phyloP scores from a whole-genome alignment of 2,113 vertebrate genomes.

The Zosterops hypoxanthus region DNA sequence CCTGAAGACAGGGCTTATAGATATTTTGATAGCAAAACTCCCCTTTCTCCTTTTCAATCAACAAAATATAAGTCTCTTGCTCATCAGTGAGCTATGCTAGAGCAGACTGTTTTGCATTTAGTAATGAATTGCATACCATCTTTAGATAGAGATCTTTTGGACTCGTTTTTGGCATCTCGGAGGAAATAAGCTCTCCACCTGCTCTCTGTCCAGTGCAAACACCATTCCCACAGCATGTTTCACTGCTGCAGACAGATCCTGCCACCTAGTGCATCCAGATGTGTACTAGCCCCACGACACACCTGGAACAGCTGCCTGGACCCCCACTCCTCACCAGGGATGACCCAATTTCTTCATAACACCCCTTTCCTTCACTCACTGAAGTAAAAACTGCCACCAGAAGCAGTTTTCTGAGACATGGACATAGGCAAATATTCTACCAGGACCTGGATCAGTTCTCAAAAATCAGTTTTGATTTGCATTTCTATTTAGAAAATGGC shows the following conservation, averaged over 20 bases:
- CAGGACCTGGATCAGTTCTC: background rate
- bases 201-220: slow-evolving; percentile 9
- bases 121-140: slow-evolving; percentile 56
- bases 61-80: background rate
- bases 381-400: background rate
- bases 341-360: background rate
- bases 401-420: background rate
- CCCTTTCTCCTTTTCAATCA: background rate
- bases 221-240: background rate
- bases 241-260: slow-evolving; percentile 6
- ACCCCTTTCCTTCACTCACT: background rate
- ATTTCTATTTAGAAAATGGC: background rate
- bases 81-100: slow-evolving; percentile 8
- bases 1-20: background rate
- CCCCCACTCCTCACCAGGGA: background rate
- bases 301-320: background rate
- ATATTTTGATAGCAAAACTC: background rate
- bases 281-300: background rate
- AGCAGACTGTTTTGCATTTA: slow-evolving; percentile 49
- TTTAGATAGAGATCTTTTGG: slow-evolving; percentile 54
- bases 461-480: background rate
- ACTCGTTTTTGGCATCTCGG: background rate
- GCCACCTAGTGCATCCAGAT: slow-evolving; percentile 64
- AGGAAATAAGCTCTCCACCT: slow-evolving; percentile 51
- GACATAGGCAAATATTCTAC: background rate